Evolutionary conservation across 2,797 vertebrate species (phyloP), one percentile per base, ranked within the genome.

Genomic region (Coccyzus lansbergi): DNA sequence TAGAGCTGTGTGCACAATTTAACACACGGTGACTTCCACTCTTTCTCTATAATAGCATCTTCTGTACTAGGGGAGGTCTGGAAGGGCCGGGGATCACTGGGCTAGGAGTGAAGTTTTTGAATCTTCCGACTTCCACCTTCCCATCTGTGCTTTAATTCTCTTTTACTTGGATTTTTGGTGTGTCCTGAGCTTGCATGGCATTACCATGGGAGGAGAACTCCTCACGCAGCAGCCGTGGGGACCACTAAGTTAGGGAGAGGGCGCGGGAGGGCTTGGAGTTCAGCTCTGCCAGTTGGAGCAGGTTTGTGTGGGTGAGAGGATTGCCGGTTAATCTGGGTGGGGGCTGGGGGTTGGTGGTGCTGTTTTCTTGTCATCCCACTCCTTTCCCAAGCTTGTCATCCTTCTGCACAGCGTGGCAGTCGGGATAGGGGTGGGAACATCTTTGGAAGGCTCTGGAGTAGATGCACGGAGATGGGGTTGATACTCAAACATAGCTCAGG

Each of bases 371-470:
- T 72, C 90, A 59, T 93, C 94, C 95, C 92, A 96, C 79, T 96
- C 81, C 92, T 94, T 94, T 95, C 96, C 95, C 89, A 95, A 75
- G 95, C 76, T 15, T 71, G 64, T 94, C 84, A 75, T 90, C 74
- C 68, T 60, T 67, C 77, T 67, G 25, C 85, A 3, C 62, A 58
- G 84, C 38, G 6, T 90, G 72, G 80, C 67, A 6, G 79, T 51
- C 4, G 63, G 81, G 69, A 18, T 18, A 40, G 74, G 87, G 86
- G 64, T 64, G 87, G 94, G 93, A 90, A 58, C 9, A 12, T n/a
- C 67, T 75, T 89, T 76, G 38, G 82, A 77, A 72, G 79, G 64
- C n/a, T 38, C 0, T 12, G 4, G 44, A 3, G 26, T 9, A n/a
- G 88, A 69, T 53, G 11, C 28, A 4, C 11, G 48, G 88, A 77